Evolutionary conservation across 2,113 vertebrate species (phyloP), one percentile per base, ranked within the genome.

Genomic region (Eidolon helvum): DNA sequence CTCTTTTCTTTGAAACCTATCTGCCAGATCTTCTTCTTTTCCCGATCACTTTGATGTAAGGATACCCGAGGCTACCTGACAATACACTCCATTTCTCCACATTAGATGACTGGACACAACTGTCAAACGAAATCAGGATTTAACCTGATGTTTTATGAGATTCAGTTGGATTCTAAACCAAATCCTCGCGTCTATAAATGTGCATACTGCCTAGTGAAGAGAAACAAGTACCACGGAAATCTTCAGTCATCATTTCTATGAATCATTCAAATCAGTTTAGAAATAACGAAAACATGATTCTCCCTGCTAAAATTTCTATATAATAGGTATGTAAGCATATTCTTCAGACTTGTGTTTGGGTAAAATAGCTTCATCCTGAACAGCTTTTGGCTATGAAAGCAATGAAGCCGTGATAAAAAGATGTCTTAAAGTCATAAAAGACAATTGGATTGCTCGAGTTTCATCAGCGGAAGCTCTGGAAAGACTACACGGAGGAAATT

Each of bases 391-490:
- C 79, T 88, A 59, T 83, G 78, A 91, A 96, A 87, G 75, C 95
- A 95, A 88, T 95, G 93, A 96, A 95, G 59, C 63, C 88, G 69
- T 65, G 45, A 87, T 96, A 90, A 97, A 97, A 97, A 94, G 82
- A 90, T 96, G 93, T 89, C 86, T 97, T 96, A 89, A 89, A 95
- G 74, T 74, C 63, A 87, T 98, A 91, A 97, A 96, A 91, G 28
- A 75, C 79, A 94, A 96, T 95, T 97, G 89, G 72, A 95, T 84
- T 97, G 89, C 69, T 94, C 5, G 93, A 93, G 57, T 89, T 90
- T 50, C 59, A 94, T 96, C 86, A 96, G 95, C 69, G 90, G 83
- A 96, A 91, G 88, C 61, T 87, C 63, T 61, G 40, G 71, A 91
- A 96, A 92, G 89, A 80, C 26, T 45, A 10, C 14, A 10, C 82